Evolutionary conservation across 64 coral and sea anemone species (phyloP), one percentile per base, ranked within the genome.

Genomic region (Montipora cactus): DNA sequence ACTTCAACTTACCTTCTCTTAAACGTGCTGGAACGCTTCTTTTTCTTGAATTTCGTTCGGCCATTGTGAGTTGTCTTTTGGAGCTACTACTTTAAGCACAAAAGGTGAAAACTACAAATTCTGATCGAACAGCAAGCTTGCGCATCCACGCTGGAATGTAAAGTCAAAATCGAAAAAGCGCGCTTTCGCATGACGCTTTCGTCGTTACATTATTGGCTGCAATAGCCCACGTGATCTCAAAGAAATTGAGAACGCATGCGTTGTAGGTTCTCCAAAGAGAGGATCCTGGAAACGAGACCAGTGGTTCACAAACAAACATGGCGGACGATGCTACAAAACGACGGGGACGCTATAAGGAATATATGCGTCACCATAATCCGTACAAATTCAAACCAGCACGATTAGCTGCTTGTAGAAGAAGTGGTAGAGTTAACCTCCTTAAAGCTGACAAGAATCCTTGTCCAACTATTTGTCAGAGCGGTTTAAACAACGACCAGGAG

Each of bases 71-170:
- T 74, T 74, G 71, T 74, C 71, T 25, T 74, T 74, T 16, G 71
- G 71, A 74, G 9, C 23, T 74, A 74, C 9, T 74, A 74, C 71
- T 74, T 74, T n/a, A 74, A 74, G 71, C 71, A 74, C 71, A 74
- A 74, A 74, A 74, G 71, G 71, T 74, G 71, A 74, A 74, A 74
- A 74, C 71, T 74, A 74, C 71, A 74, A 74, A 74, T 74, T 74
- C 71, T 74, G 19, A 74, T 74, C 71, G 71, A 74, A 74, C 11
- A 74, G 23, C 14, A 74, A 73, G 70, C 70, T 13, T 73, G 70
- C 12, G 18, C 70, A 4, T 73, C 18, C 70, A 73, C 70, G 70
- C 20, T 74, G 71, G 71, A 74, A 74, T 74, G 71, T 74, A 74
- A 74, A 74, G 9, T 74, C 12, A 73, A 73, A 73, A 73, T 73